Evolutionary conservation across 2,888 invertebrate species (phyloP), one percentile per base, ranked within the genome.

Genomic region (Eristalis intricaria): DNA sequence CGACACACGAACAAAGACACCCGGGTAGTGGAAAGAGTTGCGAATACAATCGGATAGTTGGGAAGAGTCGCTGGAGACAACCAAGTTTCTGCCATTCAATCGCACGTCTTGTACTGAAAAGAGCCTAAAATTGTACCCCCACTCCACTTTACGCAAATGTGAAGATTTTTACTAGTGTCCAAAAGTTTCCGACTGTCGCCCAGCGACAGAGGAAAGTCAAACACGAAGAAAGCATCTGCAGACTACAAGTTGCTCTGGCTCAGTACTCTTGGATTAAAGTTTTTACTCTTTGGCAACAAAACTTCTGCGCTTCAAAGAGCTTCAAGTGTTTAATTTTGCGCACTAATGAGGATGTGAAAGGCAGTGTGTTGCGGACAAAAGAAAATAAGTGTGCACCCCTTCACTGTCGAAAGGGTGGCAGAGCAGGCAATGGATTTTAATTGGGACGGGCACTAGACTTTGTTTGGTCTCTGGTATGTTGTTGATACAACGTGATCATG

Each of bases 311-410:
- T 10, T 22, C 35, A 35, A 38, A 22, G 71, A 40, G 26, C 40
- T 71, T 7, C 26, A 13, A 35, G 74, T 74, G 56, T 75, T 75
- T 66, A 75, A 60, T 74, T 75, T 75, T 58, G 35, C 56, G 35
- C 23, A 56, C 63, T 65, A 58, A 65, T 74, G 64, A 35, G 64
- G 56, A 58, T 65, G 65, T 65, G 50, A 8, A 50, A n/a, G 50
- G 19, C 19, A 50, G 50, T 50, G 7, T 19, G 50, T 50, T 50
- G 50, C 50, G 38, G 11, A 2, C n/a, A 8, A 63, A 32, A 63
- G 22, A 35, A 1, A 7, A 32, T 1, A 8, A 32, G 32, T 1
- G 5, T 32, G 19, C 50, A 5, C 1, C n/a, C 19, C 5, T 19
- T 4, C 26, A 7, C 60, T 13, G 10, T 13, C 3, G 43, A 13